Conservation (phyloP, 2,797 vertebrate genomes). For the Lemur catta region DNA sequence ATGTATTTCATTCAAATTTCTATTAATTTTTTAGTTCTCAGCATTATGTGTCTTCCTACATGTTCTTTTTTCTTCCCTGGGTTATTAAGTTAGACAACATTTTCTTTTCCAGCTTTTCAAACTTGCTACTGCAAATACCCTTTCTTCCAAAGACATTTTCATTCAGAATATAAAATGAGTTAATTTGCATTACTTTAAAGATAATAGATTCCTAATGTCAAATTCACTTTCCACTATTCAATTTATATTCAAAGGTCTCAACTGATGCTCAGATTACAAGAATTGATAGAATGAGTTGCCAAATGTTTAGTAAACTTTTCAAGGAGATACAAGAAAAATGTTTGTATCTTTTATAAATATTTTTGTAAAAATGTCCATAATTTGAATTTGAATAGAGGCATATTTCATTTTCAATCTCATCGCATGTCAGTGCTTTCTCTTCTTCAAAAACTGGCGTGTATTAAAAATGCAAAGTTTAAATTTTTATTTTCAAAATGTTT, state of each 20-base stretch:
- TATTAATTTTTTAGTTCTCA: background rate
- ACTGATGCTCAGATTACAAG: background rate
- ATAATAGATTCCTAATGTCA: constrained; percentile 19
- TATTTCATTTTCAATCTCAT: constrained; percentile 13
- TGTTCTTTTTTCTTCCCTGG: background rate
- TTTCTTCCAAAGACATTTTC: constrained; percentile 34
- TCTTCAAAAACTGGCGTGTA: background rate
- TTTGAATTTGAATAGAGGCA: constrained; percentile 37
- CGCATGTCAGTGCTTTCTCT: background rate
- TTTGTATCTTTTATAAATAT: constrained; percentile 24
- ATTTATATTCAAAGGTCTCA: constrained; percentile 23
- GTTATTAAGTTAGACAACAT: background rate
- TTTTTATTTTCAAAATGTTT: constrained; percentile 52
- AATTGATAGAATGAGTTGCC: background rate
- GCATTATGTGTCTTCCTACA: background rate
- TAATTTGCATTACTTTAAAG: constrained; percentile 14
- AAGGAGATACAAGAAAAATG: background rate
- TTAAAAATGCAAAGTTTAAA: background rate
- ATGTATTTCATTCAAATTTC: background rate
- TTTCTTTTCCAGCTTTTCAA: constrained; percentile 2
- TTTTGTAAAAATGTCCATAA: constrained; percentile 1
- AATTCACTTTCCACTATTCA: background rate
- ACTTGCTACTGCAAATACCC: background rate
- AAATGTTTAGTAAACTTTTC: constrained; percentile 23
- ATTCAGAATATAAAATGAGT: background rate